Conservation (phyloP, 1,140 invertebrate genomes). For the Drosophila insularis region DNA sequence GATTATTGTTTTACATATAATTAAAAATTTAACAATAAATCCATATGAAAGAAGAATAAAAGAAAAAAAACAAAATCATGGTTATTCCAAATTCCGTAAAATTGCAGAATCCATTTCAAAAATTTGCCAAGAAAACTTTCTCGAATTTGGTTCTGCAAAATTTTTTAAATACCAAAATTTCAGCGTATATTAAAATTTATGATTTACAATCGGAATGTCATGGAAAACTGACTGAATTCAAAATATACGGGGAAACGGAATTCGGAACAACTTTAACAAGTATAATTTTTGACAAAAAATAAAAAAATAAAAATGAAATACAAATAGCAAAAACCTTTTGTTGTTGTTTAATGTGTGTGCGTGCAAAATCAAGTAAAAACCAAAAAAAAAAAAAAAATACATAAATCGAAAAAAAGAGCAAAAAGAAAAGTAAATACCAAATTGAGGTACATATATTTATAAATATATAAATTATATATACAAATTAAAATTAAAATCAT, state of each 20-base stretch:
- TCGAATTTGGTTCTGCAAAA: constrained; percentile 19
- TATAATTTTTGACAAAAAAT: constrained; percentile 13
- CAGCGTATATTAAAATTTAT: background rate
- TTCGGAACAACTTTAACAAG: constrained; percentile 3
- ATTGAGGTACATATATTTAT: constrained; percentile 47
- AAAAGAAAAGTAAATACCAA: constrained; percentile 1
- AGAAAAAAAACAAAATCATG: background rate
- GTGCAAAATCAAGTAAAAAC: constrained; percentile 44
- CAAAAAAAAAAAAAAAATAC: background rate
- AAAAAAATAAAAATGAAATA: constrained; percentile 8
- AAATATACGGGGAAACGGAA: constrained; percentile 25
- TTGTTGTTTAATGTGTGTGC: constrained; percentile 74
- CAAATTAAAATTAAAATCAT: constrained; percentile 34
- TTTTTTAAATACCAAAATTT: background rate
- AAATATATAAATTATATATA: constrained; percentile 54
- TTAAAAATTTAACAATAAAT: constrained; percentile 14
- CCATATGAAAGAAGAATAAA: background rate
- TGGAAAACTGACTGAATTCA: constrained; percentile 13
- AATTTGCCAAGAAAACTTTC: constrained; percentile 6
- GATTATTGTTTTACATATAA: constrained; percentile 45
- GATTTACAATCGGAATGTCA: background rate
- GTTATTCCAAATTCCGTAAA: background rate
- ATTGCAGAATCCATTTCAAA: background rate
- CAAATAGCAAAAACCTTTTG: constrained; percentile 36
- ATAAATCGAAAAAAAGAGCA: too few species aligned